Percentiles rank a stretch among this genome's conserved stretches.
Evolutionary conservation across 2,797 vertebrate species (phyloP).

Genomic region (Labroides dimidiatus): DNA sequence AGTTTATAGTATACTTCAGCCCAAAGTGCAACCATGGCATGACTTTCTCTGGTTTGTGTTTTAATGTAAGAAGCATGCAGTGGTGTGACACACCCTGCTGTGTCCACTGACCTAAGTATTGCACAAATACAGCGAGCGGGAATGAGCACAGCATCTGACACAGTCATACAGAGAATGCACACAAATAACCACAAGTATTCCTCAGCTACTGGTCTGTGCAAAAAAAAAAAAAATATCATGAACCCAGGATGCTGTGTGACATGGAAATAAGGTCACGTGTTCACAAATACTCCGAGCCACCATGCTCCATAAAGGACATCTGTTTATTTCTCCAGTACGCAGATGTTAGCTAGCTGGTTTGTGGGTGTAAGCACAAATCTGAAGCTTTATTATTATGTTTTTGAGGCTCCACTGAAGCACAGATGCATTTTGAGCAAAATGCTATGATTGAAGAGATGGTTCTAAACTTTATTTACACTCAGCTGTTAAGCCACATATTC

Average conservation of each 20-base stretch:
- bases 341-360: background rate
- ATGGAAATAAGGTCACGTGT: conserved; percentile 8
- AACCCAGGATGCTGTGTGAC: conserved; percentile 11
- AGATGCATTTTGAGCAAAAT: too few species aligned
- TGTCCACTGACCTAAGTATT: conserved; percentile 16
- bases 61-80: conserved; percentile 60
- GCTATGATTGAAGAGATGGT: too few species aligned
- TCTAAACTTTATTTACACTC: too few species aligned
- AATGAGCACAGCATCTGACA: conserved; percentile 30
- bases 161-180: conserved; percentile 22
- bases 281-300: background rate
- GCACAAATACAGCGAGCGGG: conserved; percentile 18
- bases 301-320: background rate
- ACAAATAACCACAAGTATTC: conserved; percentile 37
- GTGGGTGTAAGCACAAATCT: background rate
- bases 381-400: too few species aligned
- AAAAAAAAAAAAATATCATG: conserved; percentile 3
- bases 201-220: conserved; percentile 18
- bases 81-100: conserved; percentile 55
- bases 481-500: too few species aligned
- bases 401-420: too few species aligned
- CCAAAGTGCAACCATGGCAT: conserved; percentile 21
- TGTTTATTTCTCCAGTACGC: background rate
- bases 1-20: conserved; percentile 22
- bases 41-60: conserved; percentile 33